phyloP scores from a whole-genome alignment of 2,797 vertebrate genomes.

The Anguilla anguilla region DNA sequence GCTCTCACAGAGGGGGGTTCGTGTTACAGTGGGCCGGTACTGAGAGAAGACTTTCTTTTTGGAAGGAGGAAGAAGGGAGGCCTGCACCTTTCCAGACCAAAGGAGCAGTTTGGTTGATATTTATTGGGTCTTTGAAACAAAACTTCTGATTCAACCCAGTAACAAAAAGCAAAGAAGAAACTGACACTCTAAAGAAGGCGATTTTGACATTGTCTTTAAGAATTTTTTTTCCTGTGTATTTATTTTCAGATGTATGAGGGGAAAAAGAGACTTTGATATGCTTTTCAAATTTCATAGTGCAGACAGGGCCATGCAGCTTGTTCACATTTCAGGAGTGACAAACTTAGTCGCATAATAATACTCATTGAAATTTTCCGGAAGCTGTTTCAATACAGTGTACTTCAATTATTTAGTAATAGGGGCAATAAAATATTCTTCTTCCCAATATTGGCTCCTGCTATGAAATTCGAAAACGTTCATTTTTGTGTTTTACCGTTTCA shows the following conservation, averaged over 20 bases:
- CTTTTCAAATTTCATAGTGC: background rate
- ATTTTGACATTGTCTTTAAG: background rate
- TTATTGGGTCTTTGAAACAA: background rate
- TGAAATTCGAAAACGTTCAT: constrained; percentile 2
- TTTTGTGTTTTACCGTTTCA: background rate
- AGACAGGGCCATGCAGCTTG: background rate
- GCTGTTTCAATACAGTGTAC: background rate
- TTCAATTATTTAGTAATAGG: background rate
- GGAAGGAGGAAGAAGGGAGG: background rate
- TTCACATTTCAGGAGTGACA: background rate
- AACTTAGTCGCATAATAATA: background rate
- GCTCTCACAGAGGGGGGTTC: background rate
- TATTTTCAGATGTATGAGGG: background rate
- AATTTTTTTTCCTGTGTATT: background rate
- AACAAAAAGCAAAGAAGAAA: background rate
- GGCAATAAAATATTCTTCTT: background rate
- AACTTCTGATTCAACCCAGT: background rate
- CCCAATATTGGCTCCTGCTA: background rate
- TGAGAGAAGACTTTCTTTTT: background rate
- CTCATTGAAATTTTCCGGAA: background rate
- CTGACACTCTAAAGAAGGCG: background rate
- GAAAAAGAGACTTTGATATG: background rate
- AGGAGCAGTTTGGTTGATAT: background rate
- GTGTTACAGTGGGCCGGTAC: background rate
- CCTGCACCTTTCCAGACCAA: background rate